These are phyloP conservation scores for Brachyhypopomus gauderio DNA, from an alignment of 2,113 vertebrate genomes.

Conservation along the genomic window DNA sequence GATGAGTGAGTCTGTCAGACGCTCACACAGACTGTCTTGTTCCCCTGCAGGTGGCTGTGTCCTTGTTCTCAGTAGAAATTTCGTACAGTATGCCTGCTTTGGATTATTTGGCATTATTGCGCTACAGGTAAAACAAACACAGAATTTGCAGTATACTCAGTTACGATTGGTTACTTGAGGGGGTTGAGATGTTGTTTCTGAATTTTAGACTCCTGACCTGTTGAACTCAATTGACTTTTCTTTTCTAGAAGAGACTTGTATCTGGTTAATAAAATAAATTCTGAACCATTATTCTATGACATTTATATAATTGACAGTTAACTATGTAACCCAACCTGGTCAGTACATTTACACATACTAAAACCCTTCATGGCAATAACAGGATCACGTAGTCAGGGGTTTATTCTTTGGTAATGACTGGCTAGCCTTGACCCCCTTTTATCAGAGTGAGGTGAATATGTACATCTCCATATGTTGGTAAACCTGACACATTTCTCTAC, in stretches of 20 bases:
- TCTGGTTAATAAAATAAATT: too few relatives aligned
- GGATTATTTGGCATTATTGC: conserved; percentile 96
- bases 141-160: background rate
- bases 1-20: background rate
- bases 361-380: too few relatives aligned
- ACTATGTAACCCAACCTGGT: too few relatives aligned
- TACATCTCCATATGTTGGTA: conserved; percentile 4
- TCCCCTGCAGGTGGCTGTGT: conserved; percentile 86
- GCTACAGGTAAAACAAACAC: conserved; percentile 79
- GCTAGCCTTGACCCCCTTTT: background rate
- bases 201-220: too few relatives aligned
- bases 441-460: background rate
- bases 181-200: too few relatives aligned
- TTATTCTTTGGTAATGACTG: too few relatives aligned
- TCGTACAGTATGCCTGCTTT: conserved; percentile 96
- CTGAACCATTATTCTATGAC: too few relatives aligned
- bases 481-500: background rate
- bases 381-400: too few relatives aligned
- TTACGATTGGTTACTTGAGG: background rate
- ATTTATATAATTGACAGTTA: too few relatives aligned
- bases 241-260: too few relatives aligned
- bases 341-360: too few relatives aligned
- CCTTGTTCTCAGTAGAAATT: conserved; percentile 95
- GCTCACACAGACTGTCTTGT: background rate
- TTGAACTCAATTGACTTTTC: too few relatives aligned